Evolutionary conservation across 2,888 invertebrate species (phyloP), one percentile per base, ranked within the genome.

Genomic region (Eupeodes latifasciatus): DNA sequence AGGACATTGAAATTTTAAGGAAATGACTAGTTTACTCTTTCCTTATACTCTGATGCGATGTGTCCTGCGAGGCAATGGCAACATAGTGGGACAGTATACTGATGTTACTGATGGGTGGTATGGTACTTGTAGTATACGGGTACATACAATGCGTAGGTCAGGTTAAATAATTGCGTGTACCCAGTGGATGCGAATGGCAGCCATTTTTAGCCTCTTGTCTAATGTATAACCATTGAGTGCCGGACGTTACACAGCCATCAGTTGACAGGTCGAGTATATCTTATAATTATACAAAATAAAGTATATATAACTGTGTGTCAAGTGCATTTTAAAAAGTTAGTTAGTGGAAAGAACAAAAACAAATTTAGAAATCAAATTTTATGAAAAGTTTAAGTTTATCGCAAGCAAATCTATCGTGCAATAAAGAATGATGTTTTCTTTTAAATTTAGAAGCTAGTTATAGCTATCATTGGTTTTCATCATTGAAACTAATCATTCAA

Each of bases 1-100:
- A 59, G 85, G 75, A 85, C 84, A 88, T 69, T 81, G 85, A 78
- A 86, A 86, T 85, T 81, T 78, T 78, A 85, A 88, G 88, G 88
- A 88, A 85, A 78, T 85, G 55, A 74, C 71, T 81, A 69, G 81
- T 78, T 85, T 53, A 81, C 74, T 66, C 53, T 14, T 44, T 27
- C 57, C 47, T 27, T 44, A n/a, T 47, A 40, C 40, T 40, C 5
- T 1, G 40, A 40, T 7, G 6, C 40, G n/a, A 3, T 69, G 16
- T 36, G 19, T 7, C 1, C n/a, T 9, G n/a, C 7, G 64, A 36
- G 34, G 12, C 14, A 64, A 49, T 40, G 12, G 51, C 44, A 59
- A 2, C n/a, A 10, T 44, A 34, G 27, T 62, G 49, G 47, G 9
- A 2, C 27, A 27, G 27, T 27, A 44, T 16, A 40, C 40, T 40